Base-by-base conservation (phyloP, 2,888 invertebrate species). In the Machimus atricapillus region DNA sequence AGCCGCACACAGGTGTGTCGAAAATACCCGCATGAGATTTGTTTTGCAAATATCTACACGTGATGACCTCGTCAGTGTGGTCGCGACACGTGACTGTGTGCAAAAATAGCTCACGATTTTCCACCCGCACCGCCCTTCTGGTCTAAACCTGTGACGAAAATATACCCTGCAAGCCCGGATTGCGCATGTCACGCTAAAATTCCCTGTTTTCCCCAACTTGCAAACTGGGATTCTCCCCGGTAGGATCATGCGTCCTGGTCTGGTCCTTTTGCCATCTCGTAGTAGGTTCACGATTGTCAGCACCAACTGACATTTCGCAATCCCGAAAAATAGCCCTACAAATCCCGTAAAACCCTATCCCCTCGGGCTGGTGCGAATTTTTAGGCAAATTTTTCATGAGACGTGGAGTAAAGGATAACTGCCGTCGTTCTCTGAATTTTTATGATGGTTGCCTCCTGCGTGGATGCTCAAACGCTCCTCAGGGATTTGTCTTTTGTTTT, bases 11-110 rank as follows among this genome's bases (percentile, higher is more conserved):
- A 85, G 85, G 73, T 74, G 74, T 74, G 19, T 74, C 46, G 46
- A 27, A 27, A 46, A 74, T 74, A 74, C 74, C 85, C 74, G 73
- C 74, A 74, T 85, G 85, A 73, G 74, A 85, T 46, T 85, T 74
- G 85, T 27, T 85, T 85, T 74, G 85, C 85, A 85, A 85, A 85
- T 74, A 74, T 85, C 74, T 85, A 85, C 85, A 85, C 85, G 85
- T 85, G 85, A 85, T 85, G 6, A 16, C 8, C 16, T 7, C 74
- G 14, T 74, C 73, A 12, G n/a, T 74, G 85, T 85, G 19, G 73
- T 73, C 16, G 34, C 16, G 8, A 23, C 85, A 85, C 85, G 74
- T 85, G 85, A n/a, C 43, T 19, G 85, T 85, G 85, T 85, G 85
- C 85, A 85, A 85, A 85, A 85, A 85, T 85, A 85, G 85, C 85